Conservation (phyloP, 2,797 vertebrate genomes). For the Parauchenoglanis ngamensis region DNA sequence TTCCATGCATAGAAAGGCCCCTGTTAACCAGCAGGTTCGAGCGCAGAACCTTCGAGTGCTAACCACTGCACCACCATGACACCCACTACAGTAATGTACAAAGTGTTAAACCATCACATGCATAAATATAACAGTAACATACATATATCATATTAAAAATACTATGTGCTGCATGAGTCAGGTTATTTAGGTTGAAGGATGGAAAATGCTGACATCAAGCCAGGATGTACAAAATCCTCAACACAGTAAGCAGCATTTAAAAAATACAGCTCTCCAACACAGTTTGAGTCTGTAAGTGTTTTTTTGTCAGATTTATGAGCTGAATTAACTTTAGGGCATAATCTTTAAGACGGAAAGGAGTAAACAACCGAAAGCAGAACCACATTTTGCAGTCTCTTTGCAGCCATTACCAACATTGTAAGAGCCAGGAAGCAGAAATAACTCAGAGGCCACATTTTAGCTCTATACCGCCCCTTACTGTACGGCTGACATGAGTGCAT, state of each 20-base stretch:
- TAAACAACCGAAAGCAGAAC: slow-evolving; percentile 39
- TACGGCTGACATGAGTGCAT: neutral
- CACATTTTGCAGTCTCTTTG: slow-evolving; percentile 21
- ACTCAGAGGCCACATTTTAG: neutral
- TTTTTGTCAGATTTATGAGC: neutral
- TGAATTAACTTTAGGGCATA: slow-evolving; percentile 4
- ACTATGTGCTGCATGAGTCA: neutral
- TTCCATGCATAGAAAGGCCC: too few species aligned
- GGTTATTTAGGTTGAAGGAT: neutral
- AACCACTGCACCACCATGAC: too few species aligned
- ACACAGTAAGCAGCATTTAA: neutral
- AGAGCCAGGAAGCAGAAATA: neutral
- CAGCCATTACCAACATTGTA: neutral
- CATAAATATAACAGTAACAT: neutral
- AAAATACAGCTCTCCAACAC: neutral
- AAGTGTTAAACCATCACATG: neutral
- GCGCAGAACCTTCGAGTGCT: too few species aligned
- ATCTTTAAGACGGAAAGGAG: slow-evolving; percentile 11
- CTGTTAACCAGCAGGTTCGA: too few species aligned
- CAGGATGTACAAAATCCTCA: neutral
- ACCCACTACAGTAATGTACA: too few species aligned
- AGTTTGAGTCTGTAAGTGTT: neutral
- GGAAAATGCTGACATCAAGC: slow-evolving; percentile 1
- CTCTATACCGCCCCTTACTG: neutral
- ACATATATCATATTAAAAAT: neutral